phyloP scores from a whole-genome alignment of 2,888 invertebrate genomes.

The Thelaira solivaga region DNA sequence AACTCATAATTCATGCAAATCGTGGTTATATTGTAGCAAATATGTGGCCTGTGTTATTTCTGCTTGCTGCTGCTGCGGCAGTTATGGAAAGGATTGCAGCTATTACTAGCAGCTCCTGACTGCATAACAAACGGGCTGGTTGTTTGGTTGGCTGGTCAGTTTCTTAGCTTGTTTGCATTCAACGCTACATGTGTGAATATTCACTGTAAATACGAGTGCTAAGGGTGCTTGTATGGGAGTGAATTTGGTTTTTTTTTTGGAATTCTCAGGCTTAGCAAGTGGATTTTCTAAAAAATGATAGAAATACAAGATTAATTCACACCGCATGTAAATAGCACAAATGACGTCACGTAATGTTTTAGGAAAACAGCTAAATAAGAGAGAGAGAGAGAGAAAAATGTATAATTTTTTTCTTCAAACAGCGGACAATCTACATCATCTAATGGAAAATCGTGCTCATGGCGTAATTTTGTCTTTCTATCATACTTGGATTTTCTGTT shows the following conservation, averaged over 20 bases:
- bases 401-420: no score
- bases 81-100: neutral
- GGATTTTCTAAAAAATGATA: no score
- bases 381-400: no score
- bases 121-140: neutral
- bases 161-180: slow-evolving; percentile 2
- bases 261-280: slow-evolving; percentile 57
- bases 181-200: slow-evolving; percentile 59
- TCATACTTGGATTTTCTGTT: no score
- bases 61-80: slow-evolving; percentile 33
- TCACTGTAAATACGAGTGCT: slow-evolving; percentile 29
- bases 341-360: no score
- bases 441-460: no score
- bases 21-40: slow-evolving; percentile 60
- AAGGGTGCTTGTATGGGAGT: slow-evolving; percentile 19
- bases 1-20: slow-evolving; percentile 62
- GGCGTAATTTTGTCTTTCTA: no score
- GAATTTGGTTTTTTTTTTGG: slow-evolving; percentile 35
- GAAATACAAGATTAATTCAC: no score
- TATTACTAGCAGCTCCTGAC: neutral
- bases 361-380: no score
- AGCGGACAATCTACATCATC: no score
- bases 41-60: slow-evolving; percentile 50
- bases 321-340: no score
- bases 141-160: neutral